Base-by-base conservation (phyloP, 2,888 invertebrate genomes). In the Therioaphis trifolii region DNA sequence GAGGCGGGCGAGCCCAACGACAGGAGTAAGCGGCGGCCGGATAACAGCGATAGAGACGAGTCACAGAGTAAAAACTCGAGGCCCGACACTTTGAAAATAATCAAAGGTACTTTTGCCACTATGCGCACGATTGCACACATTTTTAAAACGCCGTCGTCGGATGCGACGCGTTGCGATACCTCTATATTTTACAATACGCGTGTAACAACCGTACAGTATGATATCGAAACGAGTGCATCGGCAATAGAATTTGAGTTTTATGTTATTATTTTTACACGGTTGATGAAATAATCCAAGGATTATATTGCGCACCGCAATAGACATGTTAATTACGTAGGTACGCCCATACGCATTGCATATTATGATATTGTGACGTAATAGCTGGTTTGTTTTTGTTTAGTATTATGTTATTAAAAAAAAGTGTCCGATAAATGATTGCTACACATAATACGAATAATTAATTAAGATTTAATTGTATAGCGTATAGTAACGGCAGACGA, bases 1-100 rank as follows among this genome's bases (percentile, higher is more conserved):
- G 52, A 72, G 24, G 35, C 29, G 35, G n/a, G 21, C 29, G 52
- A 77, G 18, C 18, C 24, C 35, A 49, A 72, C 18, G 68, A 68
- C 21, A n/a, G 29, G 29, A 63, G 21, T 18, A 27, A 29, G 11
- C 14, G 1, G 40, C 63, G 5, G 27, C 29, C 46, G 21, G 29
- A 43, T n/a, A 24, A 12, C 4, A 18, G 15, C 1, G 40, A 24
- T 18, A 35, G 29, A 35, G 63, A 72, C 18, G 49, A 72, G 35
- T 35, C 27, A 5, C 69, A 58, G 71, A 72, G 29, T 82, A 82
- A 82, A 15, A 63, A 72, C 49, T 18, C 35, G 35, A 58, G 80
- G 58, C 80, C 80, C 21, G 80, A 82, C 35, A 82, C 80, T 61
- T 82, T 82, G 61, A 82, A 82, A 63, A 72, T 82, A 63, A 82